These are phyloP conservation scores for Coccyzus lansbergi DNA, from an alignment of 2,797 vertebrate genomes.

Conservation along the genomic window DNA sequence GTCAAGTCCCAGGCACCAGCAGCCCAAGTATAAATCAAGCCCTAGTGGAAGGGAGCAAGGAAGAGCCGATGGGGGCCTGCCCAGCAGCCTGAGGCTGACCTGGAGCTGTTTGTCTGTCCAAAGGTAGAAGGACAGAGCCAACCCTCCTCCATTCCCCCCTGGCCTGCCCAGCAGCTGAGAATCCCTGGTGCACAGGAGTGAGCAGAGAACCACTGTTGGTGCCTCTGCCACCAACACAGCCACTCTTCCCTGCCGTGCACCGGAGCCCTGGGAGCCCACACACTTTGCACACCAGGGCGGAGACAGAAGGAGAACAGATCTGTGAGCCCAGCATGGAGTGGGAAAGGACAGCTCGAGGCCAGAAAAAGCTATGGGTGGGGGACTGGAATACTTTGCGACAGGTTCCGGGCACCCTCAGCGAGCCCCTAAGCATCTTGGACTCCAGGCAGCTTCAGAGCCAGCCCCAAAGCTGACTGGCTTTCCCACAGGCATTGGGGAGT, in stretches of 20 bases:
- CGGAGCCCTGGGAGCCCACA: background rate
- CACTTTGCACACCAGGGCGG: background rate
- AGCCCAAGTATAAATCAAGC: background rate
- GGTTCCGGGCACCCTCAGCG: background rate
- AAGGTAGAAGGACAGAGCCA: background rate
- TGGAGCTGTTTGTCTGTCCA: background rate
- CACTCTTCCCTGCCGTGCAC: background rate
- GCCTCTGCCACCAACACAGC: background rate
- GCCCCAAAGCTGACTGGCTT: constrained; percentile 25
- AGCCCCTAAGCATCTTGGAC: constrained; percentile 30
- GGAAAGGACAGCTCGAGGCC: constrained; percentile 27
- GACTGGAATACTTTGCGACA: constrained; percentile 16
- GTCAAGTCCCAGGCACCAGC: background rate
- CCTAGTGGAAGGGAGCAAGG: background rate
- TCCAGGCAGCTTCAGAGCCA: constrained; percentile 62
- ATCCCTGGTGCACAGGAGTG: background rate
- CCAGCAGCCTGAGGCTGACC: background rate
- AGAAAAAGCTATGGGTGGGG: constrained; percentile 20
- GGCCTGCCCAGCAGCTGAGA: background rate
- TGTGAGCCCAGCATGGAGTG: background rate
- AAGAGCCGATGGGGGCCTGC: background rate
- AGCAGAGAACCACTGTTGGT: background rate
- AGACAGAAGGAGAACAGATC: background rate
- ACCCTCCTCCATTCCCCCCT: background rate
- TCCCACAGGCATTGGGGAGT: constrained; percentile 16